These are phyloP conservation scores for Pollachius pollachius DNA, from an alignment of 2,113 vertebrate genomes.

Conservation along the genomic window DNA sequence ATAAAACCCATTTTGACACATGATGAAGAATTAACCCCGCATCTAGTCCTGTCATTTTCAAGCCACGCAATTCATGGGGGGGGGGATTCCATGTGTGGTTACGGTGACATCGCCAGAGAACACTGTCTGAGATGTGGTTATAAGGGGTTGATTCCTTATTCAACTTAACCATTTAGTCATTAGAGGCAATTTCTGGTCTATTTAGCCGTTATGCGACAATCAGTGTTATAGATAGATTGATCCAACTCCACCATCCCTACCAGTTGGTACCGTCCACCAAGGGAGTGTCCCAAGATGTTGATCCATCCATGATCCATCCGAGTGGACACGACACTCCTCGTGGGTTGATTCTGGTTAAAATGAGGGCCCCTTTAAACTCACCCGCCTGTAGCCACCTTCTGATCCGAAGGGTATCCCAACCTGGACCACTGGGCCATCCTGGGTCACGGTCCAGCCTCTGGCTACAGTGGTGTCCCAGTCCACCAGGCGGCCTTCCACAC, in stretches of 20 bases:
- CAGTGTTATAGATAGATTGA: neutral
- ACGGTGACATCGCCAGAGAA: too few species aligned
- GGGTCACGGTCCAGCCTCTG: constrained; percentile 34
- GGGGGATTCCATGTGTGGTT: too few species aligned
- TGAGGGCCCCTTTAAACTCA: constrained; percentile 4
- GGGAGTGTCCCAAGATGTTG: too few species aligned
- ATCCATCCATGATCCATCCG: too few species aligned
- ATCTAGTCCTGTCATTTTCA: neutral
- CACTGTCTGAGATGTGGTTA: too few species aligned
- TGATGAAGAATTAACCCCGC: neutral
- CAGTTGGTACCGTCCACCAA: too few species aligned
- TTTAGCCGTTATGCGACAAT: neutral
- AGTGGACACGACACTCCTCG: too few species aligned
- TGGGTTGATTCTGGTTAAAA: neutral
- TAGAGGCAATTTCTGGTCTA: too few species aligned
- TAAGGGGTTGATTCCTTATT: too few species aligned
- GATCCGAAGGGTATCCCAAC: constrained; percentile 51
- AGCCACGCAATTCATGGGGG: too few species aligned
- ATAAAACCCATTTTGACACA: neutral
- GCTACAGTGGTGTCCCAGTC: neutral
- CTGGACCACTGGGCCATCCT: constrained; percentile 27
- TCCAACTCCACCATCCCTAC: too few species aligned
- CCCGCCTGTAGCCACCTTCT: constrained; percentile 53
- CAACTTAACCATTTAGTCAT: too few species aligned
- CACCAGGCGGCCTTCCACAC: constrained; percentile 42